Base-by-base conservation (phyloP, 2,888 invertebrate species). In the Eucera pruinosa region DNA sequence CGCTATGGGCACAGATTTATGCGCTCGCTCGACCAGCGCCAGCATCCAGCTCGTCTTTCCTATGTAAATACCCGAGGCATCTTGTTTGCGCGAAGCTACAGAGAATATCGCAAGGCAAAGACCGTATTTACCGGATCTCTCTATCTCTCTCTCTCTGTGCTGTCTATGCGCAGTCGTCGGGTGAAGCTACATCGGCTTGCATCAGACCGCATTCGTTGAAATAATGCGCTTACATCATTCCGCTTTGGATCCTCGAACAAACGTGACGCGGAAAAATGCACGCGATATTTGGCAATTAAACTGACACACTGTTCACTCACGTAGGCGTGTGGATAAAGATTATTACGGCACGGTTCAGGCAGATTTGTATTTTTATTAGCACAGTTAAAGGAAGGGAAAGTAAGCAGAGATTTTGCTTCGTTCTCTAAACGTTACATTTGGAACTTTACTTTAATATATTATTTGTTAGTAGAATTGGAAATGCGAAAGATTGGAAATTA, bases 51-150 rank as follows among this genome's bases (percentile, higher is more conserved):
- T 43, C 72, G 65, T 54, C 72, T 65, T 72, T 72, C 52, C 72
- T 60, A 72, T 72, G 75, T 47, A 72, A 75, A 65, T 75, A 72
- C n/a, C 43, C 60, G 23, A 47, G 60, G 41, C 72, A 65, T 66
- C 65, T 60, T 71, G 72, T 74, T 74, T 64, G 57, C 72, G 71
- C 71, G 62, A 23, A 36, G 39, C 52, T n/a, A 11, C 47, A 50
- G 73, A 57, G 73, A 62, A 57, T 57, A 74, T 74, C 72, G 71
- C 50, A 9, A 61, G 48, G 41, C 48, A 58, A 74, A 61, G 57
- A 50, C 47, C 55, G 61, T 50, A 62, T 62, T 61, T 54, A 48
- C 48, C 25, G 55, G 45, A 55, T 58, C 52, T 20, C n/a, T n/a
- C n/a, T n/a, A n/a, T n/a, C 27, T 15, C 52, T 9, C 27, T 43